Percentiles rank a stretch among this genome's conserved stretches.
Evolutionary conservation across 2,888 invertebrate species (phyloP).

Genomic region (Heteromurus nitidus): DNA sequence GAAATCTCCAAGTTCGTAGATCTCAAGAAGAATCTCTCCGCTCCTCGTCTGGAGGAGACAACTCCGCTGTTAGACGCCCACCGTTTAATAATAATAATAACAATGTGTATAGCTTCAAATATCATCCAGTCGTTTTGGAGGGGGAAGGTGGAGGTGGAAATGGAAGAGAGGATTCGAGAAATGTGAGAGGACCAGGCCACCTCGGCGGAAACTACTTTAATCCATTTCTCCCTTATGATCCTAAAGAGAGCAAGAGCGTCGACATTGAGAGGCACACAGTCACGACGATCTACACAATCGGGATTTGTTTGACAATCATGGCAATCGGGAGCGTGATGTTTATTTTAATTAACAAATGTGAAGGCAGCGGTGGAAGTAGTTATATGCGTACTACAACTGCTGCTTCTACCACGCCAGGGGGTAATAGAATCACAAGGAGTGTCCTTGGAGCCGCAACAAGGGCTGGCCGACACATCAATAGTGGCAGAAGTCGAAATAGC

Average conservation of each 20-base stretch:
- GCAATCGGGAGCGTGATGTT: slow-evolving; percentile 57
- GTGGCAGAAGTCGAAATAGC: slow-evolving; percentile 33
- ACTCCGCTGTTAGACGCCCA: slow-evolving; percentile 5
- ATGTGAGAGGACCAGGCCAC: not conserved
- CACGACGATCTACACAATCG: slow-evolving; percentile 62
- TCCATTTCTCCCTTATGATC: slow-evolving; percentile 41
- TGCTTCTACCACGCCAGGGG: not conserved
- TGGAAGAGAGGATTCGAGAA: not conserved
- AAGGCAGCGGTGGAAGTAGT: slow-evolving; percentile 38
- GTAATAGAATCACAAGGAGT: slow-evolving; percentile 42
- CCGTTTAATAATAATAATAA: slow-evolving; percentile 16
- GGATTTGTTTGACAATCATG: slow-evolving; percentile 59
- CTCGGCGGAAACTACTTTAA: slow-evolving; percentile 27
- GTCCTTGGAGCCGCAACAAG: slow-evolving; percentile 33
- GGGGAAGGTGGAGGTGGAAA: slow-evolving; percentile 23
- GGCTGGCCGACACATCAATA: slow-evolving; percentile 13
- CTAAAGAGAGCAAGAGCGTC: slow-evolving; percentile 35
- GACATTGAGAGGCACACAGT: slow-evolving; percentile 63
- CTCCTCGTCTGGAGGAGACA: slow-evolving; percentile 4
- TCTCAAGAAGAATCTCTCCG: slow-evolving; percentile 32
- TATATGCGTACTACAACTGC: slow-evolving; percentile 20
- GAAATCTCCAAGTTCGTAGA: slow-evolving; percentile 29
- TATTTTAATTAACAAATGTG: slow-evolving; percentile 59
- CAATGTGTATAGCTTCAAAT: slow-evolving; percentile 42
- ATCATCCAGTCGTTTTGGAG: slow-evolving; percentile 46